These are phyloP conservation scores for Paraescarpia echinospica DNA, from an alignment of 1,140 invertebrate species.

Conservation along the genomic window DNA sequence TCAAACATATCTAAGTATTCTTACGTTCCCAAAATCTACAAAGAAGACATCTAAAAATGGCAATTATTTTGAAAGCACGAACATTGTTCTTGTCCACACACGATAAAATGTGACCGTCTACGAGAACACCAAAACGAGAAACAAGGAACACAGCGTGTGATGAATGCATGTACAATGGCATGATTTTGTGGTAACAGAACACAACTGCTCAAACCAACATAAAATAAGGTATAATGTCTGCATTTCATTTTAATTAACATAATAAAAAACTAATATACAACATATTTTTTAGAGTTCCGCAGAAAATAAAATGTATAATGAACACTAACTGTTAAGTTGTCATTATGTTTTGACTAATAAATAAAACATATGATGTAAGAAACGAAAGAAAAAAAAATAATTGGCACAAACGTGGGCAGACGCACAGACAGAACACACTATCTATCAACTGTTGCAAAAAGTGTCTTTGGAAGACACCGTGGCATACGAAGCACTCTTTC, in stretches of 20 bases:
- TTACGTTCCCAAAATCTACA: not conserved
- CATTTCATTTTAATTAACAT: not conserved
- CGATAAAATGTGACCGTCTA: too few species aligned
- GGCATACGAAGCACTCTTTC: not conserved
- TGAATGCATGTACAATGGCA: not conserved
- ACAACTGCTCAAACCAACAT: not conserved
- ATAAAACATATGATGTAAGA: not conserved
- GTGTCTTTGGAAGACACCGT: not conserved
- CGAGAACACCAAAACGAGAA: not conserved
- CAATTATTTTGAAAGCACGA: not conserved
- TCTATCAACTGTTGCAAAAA: not conserved
- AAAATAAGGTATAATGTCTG: not conserved
- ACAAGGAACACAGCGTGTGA: not conserved
- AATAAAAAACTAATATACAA: not conserved
- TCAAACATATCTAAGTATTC: not conserved
- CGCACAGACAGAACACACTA: too few species aligned
- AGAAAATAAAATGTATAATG: not conserved
- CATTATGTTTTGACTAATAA: not conserved
- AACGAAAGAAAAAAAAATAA: not conserved
- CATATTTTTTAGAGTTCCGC: not conserved
- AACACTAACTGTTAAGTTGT: not conserved
- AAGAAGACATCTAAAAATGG: not conserved
- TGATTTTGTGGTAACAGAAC: not conserved
- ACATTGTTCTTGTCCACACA: not conserved
- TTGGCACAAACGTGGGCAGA: not conserved